phyloP scores from a whole-genome alignment of 2,888 invertebrate species.

The Drosophila putrida region DNA sequence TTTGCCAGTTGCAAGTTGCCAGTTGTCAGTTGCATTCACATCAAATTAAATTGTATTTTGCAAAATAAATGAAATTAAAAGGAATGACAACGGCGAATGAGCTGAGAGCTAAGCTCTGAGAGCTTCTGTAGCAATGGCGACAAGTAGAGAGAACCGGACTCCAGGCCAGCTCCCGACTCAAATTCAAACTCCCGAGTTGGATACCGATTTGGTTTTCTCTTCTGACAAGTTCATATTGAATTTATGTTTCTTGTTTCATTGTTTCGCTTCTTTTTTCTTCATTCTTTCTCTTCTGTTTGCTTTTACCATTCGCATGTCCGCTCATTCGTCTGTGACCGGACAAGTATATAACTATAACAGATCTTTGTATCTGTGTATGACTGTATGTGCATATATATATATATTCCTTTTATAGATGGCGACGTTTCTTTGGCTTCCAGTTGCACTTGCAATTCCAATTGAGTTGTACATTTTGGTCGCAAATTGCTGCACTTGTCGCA shows the following conservation, averaged over 20 bases:
- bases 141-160: slow-evolving; percentile 58
- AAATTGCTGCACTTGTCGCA: slow-evolving; percentile 35
- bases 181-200: slow-evolving; percentile 7
- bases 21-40: slow-evolving; percentile 80
- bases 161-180: slow-evolving; percentile 15
- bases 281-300: slow-evolving; percentile 1
- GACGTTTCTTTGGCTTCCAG: slow-evolving; percentile 36
- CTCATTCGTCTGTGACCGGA: slow-evolving; percentile 32
- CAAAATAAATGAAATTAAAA: slow-evolving; percentile 80
- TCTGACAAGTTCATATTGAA: slow-evolving; percentile 70
- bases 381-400: slow-evolving; percentile 14
- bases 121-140: slow-evolving; percentile 47
- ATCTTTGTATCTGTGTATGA: slow-evolving; percentile 5
- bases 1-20: slow-evolving; percentile 57
- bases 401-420: slow-evolving; percentile 59
- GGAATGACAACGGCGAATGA: slow-evolving; percentile 72
- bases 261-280: slow-evolving; percentile 28
- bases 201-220: slow-evolving; percentile 53
- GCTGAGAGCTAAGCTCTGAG: slow-evolving; percentile 30
- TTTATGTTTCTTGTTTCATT: slow-evolving; percentile 72
- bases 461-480: slow-evolving; percentile 53
- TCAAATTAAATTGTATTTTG: slow-evolving; percentile 82
- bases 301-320: slow-evolving; percentile 37
- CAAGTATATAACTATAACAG: slow-evolving; percentile 22
- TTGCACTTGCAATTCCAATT: slow-evolving; percentile 43